phyloP scores from a whole-genome alignment of 2,113 vertebrate genomes.

The Bubo blakistoni region DNA sequence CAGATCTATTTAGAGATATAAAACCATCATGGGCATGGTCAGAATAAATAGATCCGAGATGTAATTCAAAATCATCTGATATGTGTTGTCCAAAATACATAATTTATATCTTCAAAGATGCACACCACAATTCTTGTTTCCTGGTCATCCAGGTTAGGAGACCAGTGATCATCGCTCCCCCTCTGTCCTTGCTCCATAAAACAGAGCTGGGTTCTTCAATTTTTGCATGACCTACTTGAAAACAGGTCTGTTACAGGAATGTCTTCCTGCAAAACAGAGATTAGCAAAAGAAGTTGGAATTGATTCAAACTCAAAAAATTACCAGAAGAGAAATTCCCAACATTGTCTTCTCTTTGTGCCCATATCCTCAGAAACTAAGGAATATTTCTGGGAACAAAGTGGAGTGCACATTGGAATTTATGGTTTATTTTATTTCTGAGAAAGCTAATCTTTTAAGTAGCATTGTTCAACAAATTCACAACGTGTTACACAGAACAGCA shows the following conservation, averaged over 20 bases:
- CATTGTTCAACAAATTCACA: background rate
- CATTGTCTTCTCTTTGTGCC: background rate
- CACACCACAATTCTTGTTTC: background rate
- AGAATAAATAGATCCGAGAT: background rate
- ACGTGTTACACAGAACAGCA: background rate
- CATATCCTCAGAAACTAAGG: background rate
- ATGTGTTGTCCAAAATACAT: accelerated
- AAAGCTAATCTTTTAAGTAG: background rate
- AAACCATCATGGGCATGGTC: background rate
- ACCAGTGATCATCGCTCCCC: background rate
- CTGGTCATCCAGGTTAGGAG: background rate
- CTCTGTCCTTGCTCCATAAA: background rate
- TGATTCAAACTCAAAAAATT: background rate
- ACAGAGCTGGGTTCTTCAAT: background rate
- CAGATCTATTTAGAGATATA: background rate
- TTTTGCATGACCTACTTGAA: background rate
- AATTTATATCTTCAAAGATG: background rate
- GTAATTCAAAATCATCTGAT: background rate
- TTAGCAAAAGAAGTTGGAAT: background rate
- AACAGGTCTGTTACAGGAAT: background rate
- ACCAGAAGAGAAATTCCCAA: background rate
- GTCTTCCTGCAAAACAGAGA: background rate
- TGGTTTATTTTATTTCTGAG: background rate
- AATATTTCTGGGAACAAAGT: background rate
- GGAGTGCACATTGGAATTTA: background rate